Conservation (phyloP, 1,140 invertebrate genomes). For the Microvelia longipes region DNA sequence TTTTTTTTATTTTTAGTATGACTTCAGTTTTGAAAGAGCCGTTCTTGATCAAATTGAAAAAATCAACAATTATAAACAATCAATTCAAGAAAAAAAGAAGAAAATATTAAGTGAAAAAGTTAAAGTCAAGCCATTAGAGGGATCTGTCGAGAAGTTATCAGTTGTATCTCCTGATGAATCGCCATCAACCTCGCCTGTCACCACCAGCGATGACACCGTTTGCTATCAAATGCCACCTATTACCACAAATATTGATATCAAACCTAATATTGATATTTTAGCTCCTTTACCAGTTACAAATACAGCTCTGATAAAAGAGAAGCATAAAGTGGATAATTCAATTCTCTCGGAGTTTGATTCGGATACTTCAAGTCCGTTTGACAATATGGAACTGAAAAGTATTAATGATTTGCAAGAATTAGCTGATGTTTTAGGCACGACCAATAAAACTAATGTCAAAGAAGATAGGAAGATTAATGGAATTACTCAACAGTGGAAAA, state of each 20-base stretch:
- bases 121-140: neutral
- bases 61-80: neutral
- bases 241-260: neutral
- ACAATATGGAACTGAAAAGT: constrained; percentile 76
- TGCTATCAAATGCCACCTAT: constrained; percentile 1
- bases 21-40: constrained; percentile 50
- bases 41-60: constrained; percentile 20
- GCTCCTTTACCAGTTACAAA: neutral
- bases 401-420: constrained; percentile 79
- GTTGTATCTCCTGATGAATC: neutral
- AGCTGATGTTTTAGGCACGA: constrained; percentile 42
- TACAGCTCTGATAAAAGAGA: neutral
- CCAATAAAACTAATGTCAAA: neutral
- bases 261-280: neutral
- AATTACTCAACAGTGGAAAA: neutral
- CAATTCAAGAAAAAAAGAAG: neutral
- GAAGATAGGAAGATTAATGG: neutral
- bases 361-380: constrained; percentile 76
- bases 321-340: constrained; percentile 25
- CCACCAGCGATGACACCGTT: neutral
- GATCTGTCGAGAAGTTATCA: neutral
- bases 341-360: constrained; percentile 70
- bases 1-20: constrained; percentile 36
- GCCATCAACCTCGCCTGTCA: neutral
- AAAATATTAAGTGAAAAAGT: neutral